Base-by-base conservation (phyloP, 2,797 vertebrate genomes). In the Poeciliopsis turneri region DNA sequence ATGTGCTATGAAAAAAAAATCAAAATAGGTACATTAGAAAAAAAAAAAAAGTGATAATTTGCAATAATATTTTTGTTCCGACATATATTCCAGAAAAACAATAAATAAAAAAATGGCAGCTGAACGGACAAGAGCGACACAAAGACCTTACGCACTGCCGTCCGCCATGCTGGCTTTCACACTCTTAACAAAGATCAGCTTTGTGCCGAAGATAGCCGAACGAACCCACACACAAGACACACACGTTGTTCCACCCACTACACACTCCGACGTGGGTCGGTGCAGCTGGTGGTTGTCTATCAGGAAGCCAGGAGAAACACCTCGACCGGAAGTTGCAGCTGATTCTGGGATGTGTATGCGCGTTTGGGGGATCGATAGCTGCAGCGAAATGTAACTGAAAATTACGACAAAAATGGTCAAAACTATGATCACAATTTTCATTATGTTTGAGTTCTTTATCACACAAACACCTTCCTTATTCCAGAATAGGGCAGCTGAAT, bases 121-220 rank as follows among this genome's bases (percentile, higher is more conserved):
- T 5, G 49, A 80, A 57, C 28, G 25, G 77, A 76, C 10, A 71
- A 72, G 68, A 23, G 80, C 78, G 87, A 84, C 83, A 89, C 78
- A 90, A 86, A 82, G 87, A 87, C 88, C 77, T 76, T 61, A 83
- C 86, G 76, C 39, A 12, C 78, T 70, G 82, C 80, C 70, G 53
- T 79, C 82, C 18, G 36, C 85, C 74, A 79, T 51, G 85, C 78
- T 88, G 81, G 61, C 20, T 8, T 85, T 92, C 66, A 57, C 2
- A 9, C 81, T 84, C 2, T 2, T 2, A 90, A 90, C 88, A 90
- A 88, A 83, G 88, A 86, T 72, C 20, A 72, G 82, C 86, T 87
- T 85, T 90, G 87, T 89, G 80, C 55, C 0, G 0, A 75, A 81
- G 64, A 88, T 76, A 80, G 73, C 15, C 75, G 83, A 76, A 77